These are phyloP conservation scores for Stomorhina lunata DNA, from an alignment of 2,888 invertebrate species.

Conservation along the genomic window DNA sequence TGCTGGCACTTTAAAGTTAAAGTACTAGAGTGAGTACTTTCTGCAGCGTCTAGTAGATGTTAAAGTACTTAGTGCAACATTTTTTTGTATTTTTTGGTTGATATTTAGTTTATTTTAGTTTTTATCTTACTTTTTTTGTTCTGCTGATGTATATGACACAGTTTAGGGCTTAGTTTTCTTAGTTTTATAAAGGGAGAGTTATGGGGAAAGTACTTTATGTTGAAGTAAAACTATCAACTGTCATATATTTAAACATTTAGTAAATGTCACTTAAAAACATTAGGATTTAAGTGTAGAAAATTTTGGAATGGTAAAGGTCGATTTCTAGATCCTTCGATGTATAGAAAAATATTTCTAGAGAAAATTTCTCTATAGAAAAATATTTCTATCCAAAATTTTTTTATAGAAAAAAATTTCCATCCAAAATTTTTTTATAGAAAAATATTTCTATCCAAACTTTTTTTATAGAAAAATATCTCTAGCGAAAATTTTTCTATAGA, in stretches of 20 bases:
- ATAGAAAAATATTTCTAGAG: no score
- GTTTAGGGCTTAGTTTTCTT: no score
- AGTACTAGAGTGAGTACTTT: not conserved
- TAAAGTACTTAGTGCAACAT: conserved; percentile 35
- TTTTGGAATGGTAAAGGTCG: not conserved
- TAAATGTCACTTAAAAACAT: conserved; percentile 13
- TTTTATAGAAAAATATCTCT: no score
- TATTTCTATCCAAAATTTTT: no score
- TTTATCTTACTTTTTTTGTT: not conserved
- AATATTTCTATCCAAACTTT: no score
- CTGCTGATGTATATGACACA: not conserved
- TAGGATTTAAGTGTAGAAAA: not conserved
- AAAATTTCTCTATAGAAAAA: no score
- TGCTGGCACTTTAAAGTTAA: conserved; percentile 49
- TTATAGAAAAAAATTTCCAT: no score
- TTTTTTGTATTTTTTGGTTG: conserved; percentile 50
- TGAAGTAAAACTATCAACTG: conserved; percentile 36
- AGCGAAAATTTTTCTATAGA: no score
- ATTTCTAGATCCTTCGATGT: not conserved
- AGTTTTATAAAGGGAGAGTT: not conserved
- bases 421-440: no score
- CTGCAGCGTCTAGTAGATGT: not conserved
- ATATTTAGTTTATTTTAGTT: not conserved
- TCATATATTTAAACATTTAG: conserved; percentile 33
- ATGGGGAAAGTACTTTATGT: not conserved